Evolutionary conservation across 2,888 invertebrate genomes (phyloP), one percentile per base, ranked within the genome.

Genomic region (Chloromyia formosa): DNA sequence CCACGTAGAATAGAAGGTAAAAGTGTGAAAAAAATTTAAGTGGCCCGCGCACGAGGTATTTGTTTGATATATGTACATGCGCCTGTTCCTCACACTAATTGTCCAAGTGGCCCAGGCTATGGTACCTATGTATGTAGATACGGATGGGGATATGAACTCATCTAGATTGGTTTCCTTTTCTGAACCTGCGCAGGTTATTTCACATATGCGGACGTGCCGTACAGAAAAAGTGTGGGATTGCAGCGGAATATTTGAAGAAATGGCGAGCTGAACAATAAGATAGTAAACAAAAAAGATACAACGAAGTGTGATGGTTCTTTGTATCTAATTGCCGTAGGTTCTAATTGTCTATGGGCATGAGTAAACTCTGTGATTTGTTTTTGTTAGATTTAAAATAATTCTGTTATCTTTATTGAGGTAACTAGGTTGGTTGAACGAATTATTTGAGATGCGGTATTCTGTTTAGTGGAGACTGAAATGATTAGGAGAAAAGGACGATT

Each of bases 11-110:
- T 5, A 4, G 45, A 71, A 71, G 58, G 71, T 35, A 71, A 71
- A 71, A 71, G 71, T 71, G 71, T 71, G 71, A 71, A 71, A 69
- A 58, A n/a, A 58, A 56, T 20, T 40, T 40, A 58, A 71, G 58
- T 71, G 71, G 71, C 71, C 58, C 42, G 71, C 58, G 71, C 71
- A 58, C 71, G 71, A 58, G 71, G 20, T 40, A 40, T 53, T 56
- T 58, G 14, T 71, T 56, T 71, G 35, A 16, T 4, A 35, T 27
- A 22, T 42, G 49, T 35, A 66, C 45, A 71, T 71, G 71, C 58
- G 71, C 58, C 45, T 53, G 16, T 20, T 22, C 56, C 35, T 66
- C 45, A 18, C 66, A 66, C 66, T 66, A 66, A 66, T 66, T 66
- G 49, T 45, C 66, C 27, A 35, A 35, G 27, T 35, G 27, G 27